These are phyloP conservation scores for Pollachius pollachius DNA, from an alignment of 2,113 vertebrate species.

Conservation along the genomic window DNA sequence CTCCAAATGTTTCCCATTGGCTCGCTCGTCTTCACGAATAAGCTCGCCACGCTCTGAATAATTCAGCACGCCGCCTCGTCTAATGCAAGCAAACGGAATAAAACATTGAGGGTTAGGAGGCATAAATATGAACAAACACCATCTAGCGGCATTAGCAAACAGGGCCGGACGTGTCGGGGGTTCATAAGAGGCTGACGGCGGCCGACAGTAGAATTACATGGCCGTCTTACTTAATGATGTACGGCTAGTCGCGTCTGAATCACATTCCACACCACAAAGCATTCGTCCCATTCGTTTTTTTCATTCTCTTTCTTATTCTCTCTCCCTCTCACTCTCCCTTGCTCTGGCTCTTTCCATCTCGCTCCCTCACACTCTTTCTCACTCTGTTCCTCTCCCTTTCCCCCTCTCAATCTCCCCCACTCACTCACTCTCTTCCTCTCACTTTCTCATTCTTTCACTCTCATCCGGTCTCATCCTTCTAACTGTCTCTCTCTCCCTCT, in stretches of 20 bases:
- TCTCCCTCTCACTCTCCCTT: not conserved
- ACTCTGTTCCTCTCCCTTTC: not conserved
- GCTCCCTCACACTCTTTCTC: conserved; percentile 17
- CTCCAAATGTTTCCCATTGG: conserved; percentile 40
- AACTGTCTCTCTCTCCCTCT: too few species aligned
- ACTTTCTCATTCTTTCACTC: too few species aligned
- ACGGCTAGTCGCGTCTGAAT: conserved; percentile 58
- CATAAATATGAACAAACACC: conserved; percentile 62
- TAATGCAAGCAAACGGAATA: conserved; percentile 60
- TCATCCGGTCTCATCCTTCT: not conserved
- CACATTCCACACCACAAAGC: conserved; percentile 60
- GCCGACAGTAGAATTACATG: conserved; percentile 27
- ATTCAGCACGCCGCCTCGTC: conserved; percentile 49
- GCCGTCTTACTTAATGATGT: conserved; percentile 39
- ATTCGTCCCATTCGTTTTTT: conserved; percentile 7
- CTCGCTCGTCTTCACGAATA: conserved; percentile 32
- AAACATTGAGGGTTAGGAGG: conserved; percentile 56
- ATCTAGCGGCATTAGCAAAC: conserved; percentile 39
- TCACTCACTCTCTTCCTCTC: too few species aligned
- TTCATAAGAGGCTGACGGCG: conserved; percentile 42
- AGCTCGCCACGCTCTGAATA: conserved; percentile 47
- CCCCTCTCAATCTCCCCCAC: too few species aligned
- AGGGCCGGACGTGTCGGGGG: conserved; percentile 10
- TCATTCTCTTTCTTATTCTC: not conserved
- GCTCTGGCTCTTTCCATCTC: not conserved